Percentiles rank a stretch among this genome's conserved stretches.
Evolutionary conservation across 2,113 vertebrate genomes (phyloP).

Genomic region (Microcebus lehilahytsara): DNA sequence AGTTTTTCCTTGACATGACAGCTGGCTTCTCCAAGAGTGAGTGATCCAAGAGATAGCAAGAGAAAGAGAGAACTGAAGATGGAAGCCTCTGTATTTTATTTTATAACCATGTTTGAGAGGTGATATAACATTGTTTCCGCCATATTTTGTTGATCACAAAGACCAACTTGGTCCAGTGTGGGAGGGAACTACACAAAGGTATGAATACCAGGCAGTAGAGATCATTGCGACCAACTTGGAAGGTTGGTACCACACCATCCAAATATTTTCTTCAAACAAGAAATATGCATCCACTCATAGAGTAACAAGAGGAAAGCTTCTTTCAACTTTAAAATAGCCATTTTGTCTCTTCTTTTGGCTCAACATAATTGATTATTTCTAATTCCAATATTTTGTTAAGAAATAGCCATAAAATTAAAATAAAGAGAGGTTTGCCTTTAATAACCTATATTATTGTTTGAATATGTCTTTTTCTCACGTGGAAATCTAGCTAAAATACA

Average conservation of each 20-base stretch:
- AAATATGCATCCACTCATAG: background rate
- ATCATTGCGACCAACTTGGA: background rate
- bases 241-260: background rate
- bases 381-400: background rate
- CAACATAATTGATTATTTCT: background rate
- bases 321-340: background rate
- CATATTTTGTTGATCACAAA: background rate
- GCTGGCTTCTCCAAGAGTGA: background rate
- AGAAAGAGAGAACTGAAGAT: background rate
- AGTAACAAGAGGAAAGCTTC: background rate
- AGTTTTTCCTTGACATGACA: background rate
- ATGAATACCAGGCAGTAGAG: background rate
- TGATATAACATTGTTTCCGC: background rate
- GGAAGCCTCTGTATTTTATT: background rate
- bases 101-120: background rate
- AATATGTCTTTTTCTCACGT: background rate
- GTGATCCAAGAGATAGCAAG: background rate
- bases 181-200: background rate
- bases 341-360: background rate
- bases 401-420: slow-evolving; percentile 3
- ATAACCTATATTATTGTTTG: background rate
- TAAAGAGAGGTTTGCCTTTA: background rate
- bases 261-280: background rate
- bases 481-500: background rate
- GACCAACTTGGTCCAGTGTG: background rate